Conservation (phyloP, 1,140 invertebrate species). For the Euschistus heros region DNA sequence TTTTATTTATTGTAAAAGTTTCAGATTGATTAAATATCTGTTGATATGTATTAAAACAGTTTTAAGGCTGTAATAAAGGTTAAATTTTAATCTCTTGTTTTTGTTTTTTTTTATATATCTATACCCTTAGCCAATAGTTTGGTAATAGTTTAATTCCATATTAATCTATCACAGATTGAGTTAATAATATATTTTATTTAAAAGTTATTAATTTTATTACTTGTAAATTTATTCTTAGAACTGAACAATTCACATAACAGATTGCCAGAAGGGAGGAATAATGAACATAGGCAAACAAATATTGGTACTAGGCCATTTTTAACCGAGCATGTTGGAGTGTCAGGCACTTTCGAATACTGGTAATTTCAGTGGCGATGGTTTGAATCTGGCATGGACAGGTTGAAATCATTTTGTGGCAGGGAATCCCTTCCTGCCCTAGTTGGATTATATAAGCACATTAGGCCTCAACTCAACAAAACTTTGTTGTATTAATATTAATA, state of each 20-base stretch:
- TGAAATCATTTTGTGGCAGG: too few relatives aligned
- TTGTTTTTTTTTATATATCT: background rate
- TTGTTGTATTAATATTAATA: too few relatives aligned
- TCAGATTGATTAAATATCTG: slow-evolving; percentile 4
- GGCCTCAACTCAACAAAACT: too few relatives aligned
- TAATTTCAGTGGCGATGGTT: background rate
- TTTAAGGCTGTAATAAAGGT: slow-evolving; percentile 2
- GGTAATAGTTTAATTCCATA: too few relatives aligned
- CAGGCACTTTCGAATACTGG: background rate
- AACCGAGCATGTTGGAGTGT: background rate
- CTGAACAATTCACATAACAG: too few relatives aligned
- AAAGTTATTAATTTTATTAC: too few relatives aligned
- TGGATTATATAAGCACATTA: too few relatives aligned
- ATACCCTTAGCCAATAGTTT: too few relatives aligned
- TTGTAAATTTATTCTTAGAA: too few relatives aligned
- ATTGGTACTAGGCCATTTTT: background rate
- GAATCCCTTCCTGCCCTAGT: too few relatives aligned
- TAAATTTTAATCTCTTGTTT: background rate
- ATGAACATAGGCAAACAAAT: background rate
- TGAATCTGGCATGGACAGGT: background rate
- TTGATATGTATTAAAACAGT: slow-evolving; percentile 1
- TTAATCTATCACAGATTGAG: too few relatives aligned
- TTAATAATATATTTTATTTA: too few relatives aligned
- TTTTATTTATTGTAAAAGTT: slow-evolving; percentile 5
- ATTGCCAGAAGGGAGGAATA: background rate